A percentile compares a stretch with the other conserved stretches of the same genome.
Conservation (phyloP, 2,888 invertebrate species). For the Pandemis heparana region DNA sequence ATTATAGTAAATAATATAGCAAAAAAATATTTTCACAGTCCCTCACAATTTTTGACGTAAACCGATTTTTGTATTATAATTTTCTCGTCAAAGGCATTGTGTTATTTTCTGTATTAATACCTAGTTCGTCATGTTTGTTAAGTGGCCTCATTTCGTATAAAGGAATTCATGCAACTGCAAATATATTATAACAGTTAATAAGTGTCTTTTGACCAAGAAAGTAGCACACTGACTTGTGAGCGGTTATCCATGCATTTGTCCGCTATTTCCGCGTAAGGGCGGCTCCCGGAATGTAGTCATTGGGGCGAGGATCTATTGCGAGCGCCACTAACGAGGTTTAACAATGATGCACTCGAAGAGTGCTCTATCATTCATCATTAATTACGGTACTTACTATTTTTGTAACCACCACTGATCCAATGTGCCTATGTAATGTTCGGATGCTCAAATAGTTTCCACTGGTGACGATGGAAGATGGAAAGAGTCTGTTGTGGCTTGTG, state of each 20-base stretch:
- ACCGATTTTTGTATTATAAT: constrained; percentile 53
- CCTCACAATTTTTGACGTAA: no score
- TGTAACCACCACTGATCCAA: constrained; percentile 1
- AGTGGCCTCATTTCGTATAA: constrained; percentile 58
- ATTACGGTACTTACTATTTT: constrained; percentile 52
- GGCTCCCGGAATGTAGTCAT: constrained; percentile 62
- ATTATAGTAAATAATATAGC: neutral
- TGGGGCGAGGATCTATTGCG: constrained; percentile 80
- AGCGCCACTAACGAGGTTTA: constrained; percentile 71
- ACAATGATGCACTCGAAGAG: constrained; percentile 71
- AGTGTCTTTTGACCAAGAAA: neutral
- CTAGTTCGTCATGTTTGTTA: constrained; percentile 55
- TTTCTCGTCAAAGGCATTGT: constrained; percentile 66
- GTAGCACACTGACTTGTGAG: constrained; percentile 49
- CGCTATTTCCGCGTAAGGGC: constrained; percentile 49
- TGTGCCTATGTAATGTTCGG: neutral
- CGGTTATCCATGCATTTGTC: constrained; percentile 61
- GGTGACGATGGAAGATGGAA: neutral
- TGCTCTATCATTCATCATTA: constrained; percentile 62
- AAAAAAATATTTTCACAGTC: neutral
- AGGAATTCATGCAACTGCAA: constrained; percentile 56
- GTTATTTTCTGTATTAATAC: constrained; percentile 51
- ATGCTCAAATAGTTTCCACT: neutral
- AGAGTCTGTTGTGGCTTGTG: neutral
- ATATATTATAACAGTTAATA: neutral